These are phyloP conservation scores for Paramacrobiotus metropolitanus DNA, from an alignment of 1,140 invertebrate species.

Conservation along the genomic window DNA sequence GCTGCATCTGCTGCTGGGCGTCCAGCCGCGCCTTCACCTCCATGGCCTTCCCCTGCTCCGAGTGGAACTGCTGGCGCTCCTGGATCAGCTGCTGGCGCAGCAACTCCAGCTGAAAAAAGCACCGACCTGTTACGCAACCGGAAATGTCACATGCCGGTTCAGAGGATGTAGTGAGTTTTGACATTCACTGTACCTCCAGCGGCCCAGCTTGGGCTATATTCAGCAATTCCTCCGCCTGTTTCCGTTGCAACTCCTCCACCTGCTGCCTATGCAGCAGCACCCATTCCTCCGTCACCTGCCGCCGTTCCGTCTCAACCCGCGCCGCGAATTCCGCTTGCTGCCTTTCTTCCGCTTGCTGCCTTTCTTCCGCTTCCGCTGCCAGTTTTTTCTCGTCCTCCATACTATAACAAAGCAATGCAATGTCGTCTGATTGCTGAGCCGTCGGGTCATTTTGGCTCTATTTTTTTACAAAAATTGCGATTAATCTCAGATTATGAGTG, in stretches of 20 bases:
- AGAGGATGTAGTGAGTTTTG: neutral
- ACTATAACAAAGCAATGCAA: no score
- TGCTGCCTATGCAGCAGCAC: constrained; percentile 92
- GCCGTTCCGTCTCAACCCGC: no score
- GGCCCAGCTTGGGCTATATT: constrained; percentile 94
- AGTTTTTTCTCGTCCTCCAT: no score
- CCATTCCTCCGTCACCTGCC: constrained; percentile 90
- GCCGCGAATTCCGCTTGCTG: no score
- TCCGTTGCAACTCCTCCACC: constrained; percentile 68
- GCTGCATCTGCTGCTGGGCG: constrained; percentile 37
- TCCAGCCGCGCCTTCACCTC: constrained; percentile 65
- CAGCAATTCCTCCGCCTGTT: constrained; percentile 95
- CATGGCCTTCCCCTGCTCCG: constrained; percentile 86
- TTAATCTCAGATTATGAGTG: no score
- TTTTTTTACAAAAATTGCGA: constrained; percentile 89
- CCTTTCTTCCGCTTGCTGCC: no score
- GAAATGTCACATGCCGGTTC: neutral
- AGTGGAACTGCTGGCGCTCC: constrained; percentile 90
- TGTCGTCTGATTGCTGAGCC: no score
- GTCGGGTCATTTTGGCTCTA: constrained; percentile 95
- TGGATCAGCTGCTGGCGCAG: constrained; percentile 90
- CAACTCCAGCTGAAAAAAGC: constrained; percentile 48
- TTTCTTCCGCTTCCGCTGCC: no score
- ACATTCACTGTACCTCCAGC: constrained; percentile 34
- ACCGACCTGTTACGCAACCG: no score